Evolutionary conservation across 37 sponge, comb jelly and placozoan genomes (phyloP).

Genomic region (Halichondria panicea): DNA sequence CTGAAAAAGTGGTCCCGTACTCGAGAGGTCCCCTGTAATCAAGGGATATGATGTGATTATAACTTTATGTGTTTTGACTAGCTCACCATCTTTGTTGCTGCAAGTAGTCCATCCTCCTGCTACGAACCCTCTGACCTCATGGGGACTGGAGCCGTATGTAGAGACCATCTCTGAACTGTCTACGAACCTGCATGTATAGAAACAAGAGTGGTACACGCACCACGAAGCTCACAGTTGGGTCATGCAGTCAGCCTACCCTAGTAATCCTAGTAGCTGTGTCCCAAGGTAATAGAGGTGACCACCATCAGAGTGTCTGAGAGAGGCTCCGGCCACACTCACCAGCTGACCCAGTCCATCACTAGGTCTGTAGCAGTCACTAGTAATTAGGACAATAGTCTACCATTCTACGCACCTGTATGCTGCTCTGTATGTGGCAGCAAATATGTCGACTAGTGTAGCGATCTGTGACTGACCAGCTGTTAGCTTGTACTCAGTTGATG

Average conservation of each 20-base stretch:
- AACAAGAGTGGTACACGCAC: too few relatives aligned
- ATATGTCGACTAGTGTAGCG: conserved; percentile 2
- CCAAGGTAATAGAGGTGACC: conserved; percentile 68
- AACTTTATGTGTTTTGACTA: not conserved
- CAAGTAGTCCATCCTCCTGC: conserved; percentile 48
- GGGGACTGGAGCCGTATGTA: conserved; percentile 54
- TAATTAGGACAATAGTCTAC: not conserved
- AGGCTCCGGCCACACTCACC: conserved; percentile 24
- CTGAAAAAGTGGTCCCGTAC: conserved; percentile 16
- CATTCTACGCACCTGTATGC: conserved; percentile 24
- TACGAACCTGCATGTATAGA: conserved; percentile 28
- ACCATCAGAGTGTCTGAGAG: conserved; percentile 31
- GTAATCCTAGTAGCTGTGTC: conserved; percentile 30
- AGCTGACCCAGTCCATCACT: conserved; percentile 28
- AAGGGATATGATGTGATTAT: not conserved
- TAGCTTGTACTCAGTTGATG: not conserved
- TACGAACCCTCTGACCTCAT: conserved; percentile 64
- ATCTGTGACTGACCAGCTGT: not conserved
- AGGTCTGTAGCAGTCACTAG: conserved; percentile 12
- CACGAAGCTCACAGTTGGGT: not conserved
- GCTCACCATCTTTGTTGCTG: conserved; percentile 31
- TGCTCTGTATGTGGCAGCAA: conserved; percentile 6
- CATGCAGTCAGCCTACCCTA: conserved; percentile 12
- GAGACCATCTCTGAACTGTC: conserved; percentile 74
- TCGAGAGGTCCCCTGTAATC: conserved; percentile 28